These are phyloP conservation scores for Antheraea pernyi DNA, from an alignment of 1,140 invertebrate genomes.

Conservation along the genomic window DNA sequence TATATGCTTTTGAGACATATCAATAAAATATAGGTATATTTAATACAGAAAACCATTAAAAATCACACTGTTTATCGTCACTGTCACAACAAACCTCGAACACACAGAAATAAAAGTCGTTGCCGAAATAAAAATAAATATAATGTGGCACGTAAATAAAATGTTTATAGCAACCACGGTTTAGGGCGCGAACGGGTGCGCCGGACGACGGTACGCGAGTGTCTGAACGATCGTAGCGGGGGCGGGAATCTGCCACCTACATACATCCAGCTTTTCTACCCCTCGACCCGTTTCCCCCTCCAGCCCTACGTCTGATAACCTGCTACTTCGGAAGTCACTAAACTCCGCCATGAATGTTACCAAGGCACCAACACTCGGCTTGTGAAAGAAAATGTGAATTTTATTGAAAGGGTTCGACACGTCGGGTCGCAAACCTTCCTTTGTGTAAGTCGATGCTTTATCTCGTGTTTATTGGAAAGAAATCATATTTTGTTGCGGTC, in stretches of 20 bases:
- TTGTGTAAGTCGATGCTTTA: constrained; percentile 63
- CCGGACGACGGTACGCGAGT: constrained; percentile 57
- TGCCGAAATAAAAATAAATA: constrained; percentile 2
- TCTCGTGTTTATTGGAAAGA: constrained; percentile 18
- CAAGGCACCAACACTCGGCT: constrained; percentile 59
- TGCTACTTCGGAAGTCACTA: constrained; percentile 77
- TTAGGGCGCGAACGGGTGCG: constrained; percentile 52
- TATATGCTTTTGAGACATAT: too few relatives aligned
- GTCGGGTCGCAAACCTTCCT: constrained; percentile 44
- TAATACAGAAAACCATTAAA: constrained; percentile 35
- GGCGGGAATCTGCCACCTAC: constrained; percentile 53
- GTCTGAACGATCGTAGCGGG: constrained; percentile 35
- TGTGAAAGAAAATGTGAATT: constrained; percentile 72
- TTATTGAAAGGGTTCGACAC: constrained; percentile 64
- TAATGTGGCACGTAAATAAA: constrained; percentile 41
- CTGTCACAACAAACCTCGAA: constrained; percentile 61
- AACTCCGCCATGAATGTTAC: constrained; percentile 71
- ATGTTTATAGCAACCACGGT: background rate
- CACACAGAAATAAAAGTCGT: constrained; percentile 28
- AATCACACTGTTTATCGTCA: constrained; percentile 46
- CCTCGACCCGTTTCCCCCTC: constrained; percentile 32
- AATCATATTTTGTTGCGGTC: background rate
- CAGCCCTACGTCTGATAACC: constrained; percentile 64
- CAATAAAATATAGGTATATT: background rate
- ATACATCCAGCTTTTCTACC: constrained; percentile 49